Base-by-base conservation (phyloP, 1,140 invertebrate genomes). In the Drosophila nebulosa region DNA sequence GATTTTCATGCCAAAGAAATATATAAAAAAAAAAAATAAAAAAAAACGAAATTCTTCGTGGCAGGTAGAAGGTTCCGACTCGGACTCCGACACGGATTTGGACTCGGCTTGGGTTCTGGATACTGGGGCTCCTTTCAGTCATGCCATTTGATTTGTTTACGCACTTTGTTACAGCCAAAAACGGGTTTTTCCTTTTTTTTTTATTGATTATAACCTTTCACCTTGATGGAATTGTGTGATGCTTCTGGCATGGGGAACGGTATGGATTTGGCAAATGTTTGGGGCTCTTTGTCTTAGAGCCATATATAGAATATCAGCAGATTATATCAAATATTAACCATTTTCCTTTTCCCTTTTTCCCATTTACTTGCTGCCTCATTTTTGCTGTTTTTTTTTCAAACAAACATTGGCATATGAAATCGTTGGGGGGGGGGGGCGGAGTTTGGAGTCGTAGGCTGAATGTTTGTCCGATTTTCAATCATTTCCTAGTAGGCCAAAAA, bases 1-100 rank as follows among this genome's bases (percentile, higher is more conserved):
- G 76, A 70, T 79, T 79, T 70, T 51, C 69, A 78, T 67, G 66
- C 35, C 65, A 67, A 30, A 61, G 46, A 46, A 53, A 68, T 66
- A 80, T 56, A 64, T 70, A 64, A 68, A 58, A 9, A 18, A 61
- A 42, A 46, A 53, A 68, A 69, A 80, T 56, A 64, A 74, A 64
- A 68, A 58, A 9, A 18, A 35, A n/a, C n/a, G n/a, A n/a, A n/a
- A 51, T n/a, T 12, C 6, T 30, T 9, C 7, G 27, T 30, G 27
- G 27, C 27, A 30, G 27, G 27, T 30, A 9, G 27, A 30, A 30
- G 10, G 3, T 12, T 12, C 12, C 16, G 16, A 26, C 10, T 10
- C 14, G 10, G 12, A 24, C 2, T n/a, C n/a, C n/a, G n/a, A n/a
- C n/a, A n/a, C n/a, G n/a, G n/a, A n/a, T n/a, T n/a, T n/a, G n/a